These are phyloP conservation scores for Anisognathus igniventris DNA, from an alignment of 2,797 vertebrate genomes.

Conservation along the genomic window DNA sequence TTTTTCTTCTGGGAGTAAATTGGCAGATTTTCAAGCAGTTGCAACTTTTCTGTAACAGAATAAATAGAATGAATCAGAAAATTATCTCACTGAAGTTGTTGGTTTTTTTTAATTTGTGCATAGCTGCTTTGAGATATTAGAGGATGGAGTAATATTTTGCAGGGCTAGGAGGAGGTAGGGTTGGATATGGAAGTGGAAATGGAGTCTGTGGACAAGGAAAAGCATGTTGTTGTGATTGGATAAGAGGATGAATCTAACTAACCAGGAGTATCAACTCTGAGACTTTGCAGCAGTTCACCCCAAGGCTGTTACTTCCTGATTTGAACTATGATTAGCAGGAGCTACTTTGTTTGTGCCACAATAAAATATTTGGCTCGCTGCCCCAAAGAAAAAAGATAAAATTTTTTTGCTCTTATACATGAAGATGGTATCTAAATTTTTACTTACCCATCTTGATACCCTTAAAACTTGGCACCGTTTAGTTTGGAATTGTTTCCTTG, in stretches of 20 bases:
- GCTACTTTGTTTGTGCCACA: not conserved
- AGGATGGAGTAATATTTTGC: not conserved
- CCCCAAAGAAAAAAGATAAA: not conserved
- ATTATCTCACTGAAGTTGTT: not conserved
- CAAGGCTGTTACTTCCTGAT: not conserved
- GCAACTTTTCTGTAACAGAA: not conserved
- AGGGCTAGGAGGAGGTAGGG: not conserved
- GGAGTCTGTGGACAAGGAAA: not conserved
- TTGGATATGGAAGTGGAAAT: not conserved
- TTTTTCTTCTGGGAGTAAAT: not conserved
- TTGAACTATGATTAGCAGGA: not conserved
- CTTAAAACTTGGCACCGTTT: not conserved
- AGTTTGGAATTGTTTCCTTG: not conserved
- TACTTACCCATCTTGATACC: not conserved
- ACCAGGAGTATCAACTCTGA: not conserved
- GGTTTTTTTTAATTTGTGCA: not conserved
- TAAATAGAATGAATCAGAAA: not conserved
- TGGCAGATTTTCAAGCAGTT: not conserved
- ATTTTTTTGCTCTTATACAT: not conserved
- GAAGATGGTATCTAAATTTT: not conserved
- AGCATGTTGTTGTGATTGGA: not conserved
- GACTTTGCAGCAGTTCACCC: not conserved
- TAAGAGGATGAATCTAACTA: not conserved
- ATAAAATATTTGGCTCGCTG: not conserved
- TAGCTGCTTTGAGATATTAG: not conserved